Evolutionary conservation across 1,140 invertebrate species (phyloP).

Genomic region (Scaptomyza graminum): DNA sequence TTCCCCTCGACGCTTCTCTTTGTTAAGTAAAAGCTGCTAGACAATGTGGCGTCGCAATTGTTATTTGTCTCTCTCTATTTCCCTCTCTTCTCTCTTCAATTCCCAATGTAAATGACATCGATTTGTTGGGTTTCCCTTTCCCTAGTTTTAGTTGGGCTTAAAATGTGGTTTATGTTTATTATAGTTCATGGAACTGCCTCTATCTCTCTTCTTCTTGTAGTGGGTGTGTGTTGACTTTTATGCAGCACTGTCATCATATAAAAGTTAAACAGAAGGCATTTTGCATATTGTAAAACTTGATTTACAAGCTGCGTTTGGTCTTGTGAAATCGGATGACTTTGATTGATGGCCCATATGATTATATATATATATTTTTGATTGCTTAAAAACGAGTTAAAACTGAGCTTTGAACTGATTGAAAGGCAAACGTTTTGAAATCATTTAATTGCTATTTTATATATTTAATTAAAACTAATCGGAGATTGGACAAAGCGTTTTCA

Average conservation of each 20-base stretch:
- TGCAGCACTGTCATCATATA: constrained; percentile 14
- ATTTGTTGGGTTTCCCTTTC: constrained; percentile 40
- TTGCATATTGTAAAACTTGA: constrained; percentile 20
- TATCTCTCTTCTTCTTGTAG: background rate
- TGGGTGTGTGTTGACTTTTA: constrained; percentile 21
- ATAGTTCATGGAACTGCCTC: constrained; percentile 52
- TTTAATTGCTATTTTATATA: background rate
- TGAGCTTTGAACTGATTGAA: background rate
- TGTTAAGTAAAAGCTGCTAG: constrained; percentile 24
- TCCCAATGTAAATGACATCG: constrained; percentile 68
- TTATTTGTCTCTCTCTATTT: background rate
- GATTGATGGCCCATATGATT: constrained; percentile 53
- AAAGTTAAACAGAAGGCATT: background rate
- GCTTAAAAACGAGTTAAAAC: background rate
- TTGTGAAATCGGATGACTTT: constrained; percentile 40
- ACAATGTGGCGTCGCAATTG: constrained; percentile 39
- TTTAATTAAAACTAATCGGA: too few species aligned
- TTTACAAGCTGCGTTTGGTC: constrained; percentile 26
- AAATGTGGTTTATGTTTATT: constrained; percentile 42
- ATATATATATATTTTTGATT: constrained; percentile 9
- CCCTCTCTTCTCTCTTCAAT: constrained; percentile 32
- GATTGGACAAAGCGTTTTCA: too few species aligned
- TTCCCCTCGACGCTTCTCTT: background rate
- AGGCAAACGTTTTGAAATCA: too few species aligned
- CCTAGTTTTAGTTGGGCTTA: constrained; percentile 23